A percentile compares a stretch with the other conserved stretches of the same genome.
phyloP scores from a whole-genome alignment of 2,797 vertebrate species.

The Eospalax fontanierii region DNA sequence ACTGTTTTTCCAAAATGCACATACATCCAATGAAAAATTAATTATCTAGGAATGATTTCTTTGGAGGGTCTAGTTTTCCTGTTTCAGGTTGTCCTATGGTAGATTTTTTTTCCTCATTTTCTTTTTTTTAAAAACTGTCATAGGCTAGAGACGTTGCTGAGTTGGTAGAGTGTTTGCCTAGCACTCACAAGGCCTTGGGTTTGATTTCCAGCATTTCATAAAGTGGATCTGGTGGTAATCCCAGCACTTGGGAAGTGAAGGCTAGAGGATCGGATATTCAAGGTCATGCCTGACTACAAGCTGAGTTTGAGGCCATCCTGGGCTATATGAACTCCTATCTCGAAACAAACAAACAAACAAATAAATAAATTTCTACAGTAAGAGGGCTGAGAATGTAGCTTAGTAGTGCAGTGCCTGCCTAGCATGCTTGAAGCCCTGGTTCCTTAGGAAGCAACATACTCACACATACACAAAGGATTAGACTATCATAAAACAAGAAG shows the following conservation, averaged over 20 bases:
- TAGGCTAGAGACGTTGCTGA: neutral
- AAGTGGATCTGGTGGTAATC: neutral
- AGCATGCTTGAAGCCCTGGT: neutral
- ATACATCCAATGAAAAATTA: neutral
- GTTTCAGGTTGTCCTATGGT: neutral
- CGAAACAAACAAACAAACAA: neutral
- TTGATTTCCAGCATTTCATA: neutral
- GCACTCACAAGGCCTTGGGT: neutral
- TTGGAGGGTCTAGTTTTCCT: slow-evolving; percentile 4
- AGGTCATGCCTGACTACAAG: neutral
- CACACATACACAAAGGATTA: neutral
- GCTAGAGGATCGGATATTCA: neutral
- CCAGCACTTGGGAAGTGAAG: neutral
- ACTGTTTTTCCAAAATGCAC: neutral
- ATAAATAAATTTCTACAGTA: neutral
- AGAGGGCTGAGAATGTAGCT: neutral
- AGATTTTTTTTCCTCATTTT: neutral
- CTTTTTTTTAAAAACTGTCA: neutral
- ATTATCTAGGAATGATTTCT: neutral
- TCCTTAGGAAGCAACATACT: too few relatives aligned
- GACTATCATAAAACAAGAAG: neutral
- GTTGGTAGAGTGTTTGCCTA: neutral
- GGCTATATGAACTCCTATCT: neutral
- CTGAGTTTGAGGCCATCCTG: neutral
- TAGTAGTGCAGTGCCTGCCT: neutral